These are phyloP conservation scores for Cyprinodon tularosa DNA, from an alignment of 2,113 vertebrate genomes.

Conservation along the genomic window DNA sequence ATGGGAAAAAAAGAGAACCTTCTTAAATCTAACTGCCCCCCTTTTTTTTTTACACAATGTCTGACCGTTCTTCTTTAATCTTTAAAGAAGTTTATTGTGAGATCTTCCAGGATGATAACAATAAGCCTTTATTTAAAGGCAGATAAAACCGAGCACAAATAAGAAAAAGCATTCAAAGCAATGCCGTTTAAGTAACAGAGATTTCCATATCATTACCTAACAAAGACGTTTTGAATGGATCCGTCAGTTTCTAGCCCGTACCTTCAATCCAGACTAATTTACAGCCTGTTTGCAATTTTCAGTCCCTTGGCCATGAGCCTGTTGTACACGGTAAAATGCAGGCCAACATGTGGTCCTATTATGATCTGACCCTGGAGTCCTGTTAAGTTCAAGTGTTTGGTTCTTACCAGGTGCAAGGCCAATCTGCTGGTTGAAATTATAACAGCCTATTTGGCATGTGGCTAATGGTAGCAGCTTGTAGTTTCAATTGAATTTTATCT, in stretches of 20 bases:
- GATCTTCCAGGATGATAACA: background rate
- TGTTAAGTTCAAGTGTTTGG: conserved; percentile 56
- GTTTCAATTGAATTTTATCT: conserved; percentile 75
- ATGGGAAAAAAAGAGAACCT: background rate
- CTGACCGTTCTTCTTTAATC: background rate
- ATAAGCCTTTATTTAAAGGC: conserved; percentile 1
- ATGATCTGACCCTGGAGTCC: conserved; percentile 48
- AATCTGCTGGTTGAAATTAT: conserved; percentile 51
- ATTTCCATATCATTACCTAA: conserved; percentile 27
- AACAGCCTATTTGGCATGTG: conserved; percentile 65
- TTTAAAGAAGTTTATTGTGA: conserved; percentile 1
- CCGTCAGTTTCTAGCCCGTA: background rate
- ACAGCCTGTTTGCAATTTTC: background rate
- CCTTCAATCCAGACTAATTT: background rate
- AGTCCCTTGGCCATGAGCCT: conserved; percentile 10
- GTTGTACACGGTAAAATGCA: conserved; percentile 1
- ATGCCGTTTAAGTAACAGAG: background rate
- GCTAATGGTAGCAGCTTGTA: conserved; percentile 55
- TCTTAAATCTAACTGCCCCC: background rate
- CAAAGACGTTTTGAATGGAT: background rate
- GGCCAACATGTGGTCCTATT: conserved; percentile 49
- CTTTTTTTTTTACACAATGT: too few species aligned
- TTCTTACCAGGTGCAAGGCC: conserved; percentile 55
- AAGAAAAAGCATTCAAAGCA: background rate
- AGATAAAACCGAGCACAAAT: conserved; percentile 14